Conservation (phyloP, 2,797 vertebrate genomes). For the Botia kubotai region DNA sequence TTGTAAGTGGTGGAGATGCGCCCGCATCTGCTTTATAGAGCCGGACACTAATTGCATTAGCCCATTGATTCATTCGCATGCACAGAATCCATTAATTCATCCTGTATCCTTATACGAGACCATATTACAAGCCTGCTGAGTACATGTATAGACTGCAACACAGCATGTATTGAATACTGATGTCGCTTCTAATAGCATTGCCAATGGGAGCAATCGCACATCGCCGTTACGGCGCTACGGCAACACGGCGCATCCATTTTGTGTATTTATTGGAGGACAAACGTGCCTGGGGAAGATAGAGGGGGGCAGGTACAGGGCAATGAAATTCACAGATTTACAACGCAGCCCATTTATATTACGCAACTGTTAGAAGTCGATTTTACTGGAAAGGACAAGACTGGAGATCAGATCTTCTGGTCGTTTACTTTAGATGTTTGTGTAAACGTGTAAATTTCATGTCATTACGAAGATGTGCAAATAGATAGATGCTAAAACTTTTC, state of each 20-base stretch:
- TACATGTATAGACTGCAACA: conserved; percentile 8
- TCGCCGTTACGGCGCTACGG: conserved; percentile 35
- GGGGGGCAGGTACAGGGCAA: conserved; percentile 32
- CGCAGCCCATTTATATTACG: conserved; percentile 18
- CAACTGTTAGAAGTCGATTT: conserved; percentile 27
- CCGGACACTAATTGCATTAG: conserved; percentile 48
- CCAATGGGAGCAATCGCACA: conserved; percentile 41
- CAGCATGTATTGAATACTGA: conserved; percentile 35
- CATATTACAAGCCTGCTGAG: conserved; percentile 37
- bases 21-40: conserved; percentile 21
- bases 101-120: conserved; percentile 34
- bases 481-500: not conserved
- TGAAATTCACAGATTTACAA: conserved; percentile 36
- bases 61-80: conserved; percentile 48
- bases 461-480: not conserved
- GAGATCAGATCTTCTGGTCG: not conserved
- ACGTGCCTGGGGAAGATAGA: conserved; percentile 24
- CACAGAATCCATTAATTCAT: conserved; percentile 42
- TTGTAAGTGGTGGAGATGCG: conserved; percentile 1
- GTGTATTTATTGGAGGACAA: conserved; percentile 40
- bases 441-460: not conserved
- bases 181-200: conserved; percentile 26
- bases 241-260: conserved; percentile 13
- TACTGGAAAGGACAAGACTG: not conserved
- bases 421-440: not conserved